These are phyloP conservation scores for Rhineura floridana DNA, from an alignment of 2,113 vertebrate genomes.

Conservation along the genomic window DNA sequence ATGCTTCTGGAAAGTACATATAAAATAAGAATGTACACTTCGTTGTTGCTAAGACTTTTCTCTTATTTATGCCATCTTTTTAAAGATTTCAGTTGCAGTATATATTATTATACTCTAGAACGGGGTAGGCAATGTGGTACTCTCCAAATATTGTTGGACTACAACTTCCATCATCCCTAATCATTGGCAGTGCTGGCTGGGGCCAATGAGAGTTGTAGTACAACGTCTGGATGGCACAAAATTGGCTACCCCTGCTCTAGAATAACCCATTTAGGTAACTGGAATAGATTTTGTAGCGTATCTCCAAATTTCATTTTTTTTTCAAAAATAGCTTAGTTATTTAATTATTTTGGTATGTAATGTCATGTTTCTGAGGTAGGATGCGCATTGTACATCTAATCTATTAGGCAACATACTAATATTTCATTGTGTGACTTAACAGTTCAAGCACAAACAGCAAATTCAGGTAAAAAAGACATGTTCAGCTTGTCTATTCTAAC, in stretches of 20 bases:
- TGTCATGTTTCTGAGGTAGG: not conserved
- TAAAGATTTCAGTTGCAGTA: conserved; percentile 25
- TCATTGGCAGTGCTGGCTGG: no score
- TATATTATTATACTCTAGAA: conserved; percentile 17
- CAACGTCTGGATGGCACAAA: no score
- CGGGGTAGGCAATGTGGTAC: no score
- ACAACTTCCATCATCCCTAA: no score
- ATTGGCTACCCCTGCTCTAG: not conserved
- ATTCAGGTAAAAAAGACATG: not conserved
- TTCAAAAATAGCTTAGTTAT: not conserved
- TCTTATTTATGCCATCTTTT: conserved; percentile 24
- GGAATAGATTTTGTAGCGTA: conserved; percentile 17
- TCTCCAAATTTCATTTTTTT: not conserved
- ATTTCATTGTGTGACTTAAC: conserved; percentile 10
- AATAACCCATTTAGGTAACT: conserved; percentile 23
- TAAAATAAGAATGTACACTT: conserved; percentile 37
- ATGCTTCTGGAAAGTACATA: conserved; percentile 25
- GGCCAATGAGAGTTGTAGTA: no score
- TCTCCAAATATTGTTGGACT: no score
- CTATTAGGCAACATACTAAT: not conserved
- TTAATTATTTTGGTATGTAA: not conserved
- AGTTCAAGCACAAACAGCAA: not conserved
- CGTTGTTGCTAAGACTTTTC: conserved; percentile 37
- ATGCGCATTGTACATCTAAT: not conserved
- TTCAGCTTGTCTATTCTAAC: not conserved